phyloP scores from a whole-genome alignment of 1,140 invertebrate species.

The Dendroctonus ponderosae region DNA sequence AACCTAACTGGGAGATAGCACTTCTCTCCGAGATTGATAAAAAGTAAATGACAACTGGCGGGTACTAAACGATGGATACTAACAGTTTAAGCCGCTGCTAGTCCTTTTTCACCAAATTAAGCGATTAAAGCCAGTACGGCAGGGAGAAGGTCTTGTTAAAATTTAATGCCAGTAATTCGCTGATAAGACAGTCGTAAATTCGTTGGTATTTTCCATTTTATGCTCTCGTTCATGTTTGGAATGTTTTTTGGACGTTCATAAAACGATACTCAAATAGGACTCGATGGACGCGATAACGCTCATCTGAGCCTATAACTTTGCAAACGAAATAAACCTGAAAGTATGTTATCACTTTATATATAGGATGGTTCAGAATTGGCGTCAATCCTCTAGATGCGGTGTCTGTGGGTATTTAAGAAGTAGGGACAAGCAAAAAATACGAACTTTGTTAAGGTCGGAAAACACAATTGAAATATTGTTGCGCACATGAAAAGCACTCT shows the following conservation, averaged over 20 bases:
- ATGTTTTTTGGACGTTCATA: slow-evolving; percentile 4
- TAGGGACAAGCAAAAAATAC: no score
- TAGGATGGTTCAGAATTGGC: no score
- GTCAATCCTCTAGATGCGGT: no score
- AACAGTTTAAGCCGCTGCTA: slow-evolving; percentile 19
- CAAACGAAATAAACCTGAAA: no score
- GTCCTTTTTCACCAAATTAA: slow-evolving; percentile 29
- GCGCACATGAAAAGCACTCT: no score
- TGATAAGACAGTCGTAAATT: slow-evolving; percentile 22
- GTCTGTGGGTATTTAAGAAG: no score
- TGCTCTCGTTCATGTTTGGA: slow-evolving; percentile 11
- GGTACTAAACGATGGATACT: slow-evolving; percentile 22
- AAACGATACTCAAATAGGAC: slow-evolving; percentile 5
- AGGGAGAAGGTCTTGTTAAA: slow-evolving; percentile 24
- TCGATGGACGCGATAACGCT: no score
- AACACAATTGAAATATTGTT: no score
- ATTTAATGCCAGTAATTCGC: slow-evolving; percentile 18
- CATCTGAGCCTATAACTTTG: no score
- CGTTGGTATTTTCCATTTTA: slow-evolving; percentile 25
- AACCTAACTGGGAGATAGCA: slow-evolving; percentile 24
- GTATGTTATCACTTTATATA: no score
- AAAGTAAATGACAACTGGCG: slow-evolving; percentile 12
- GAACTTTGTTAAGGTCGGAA: no score
- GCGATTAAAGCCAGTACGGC: slow-evolving; percentile 15
- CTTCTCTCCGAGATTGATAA: slow-evolving; percentile 15